phyloP scores from a whole-genome alignment of 2,888 invertebrate genomes.

The Ophraella communa region DNA sequence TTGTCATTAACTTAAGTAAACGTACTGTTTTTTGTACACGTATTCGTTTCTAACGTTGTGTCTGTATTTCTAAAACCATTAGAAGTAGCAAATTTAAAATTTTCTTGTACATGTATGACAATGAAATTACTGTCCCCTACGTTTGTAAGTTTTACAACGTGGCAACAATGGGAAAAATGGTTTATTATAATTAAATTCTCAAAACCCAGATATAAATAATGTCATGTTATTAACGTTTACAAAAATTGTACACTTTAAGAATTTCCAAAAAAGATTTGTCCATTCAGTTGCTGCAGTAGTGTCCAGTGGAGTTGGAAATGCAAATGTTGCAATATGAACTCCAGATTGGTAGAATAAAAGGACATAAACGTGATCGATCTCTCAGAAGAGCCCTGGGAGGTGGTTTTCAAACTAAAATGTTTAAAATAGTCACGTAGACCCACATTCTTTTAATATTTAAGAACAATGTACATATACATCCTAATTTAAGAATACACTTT shows the following conservation, averaged over 20 bases:
- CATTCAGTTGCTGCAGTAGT: slow-evolving; percentile 19
- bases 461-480: slow-evolving; percentile 4
- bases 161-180: slow-evolving; percentile 39
- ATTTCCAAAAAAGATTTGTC: slow-evolving; percentile 6
- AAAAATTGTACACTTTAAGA: slow-evolving; percentile 22
- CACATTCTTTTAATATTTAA: slow-evolving; percentile 10
- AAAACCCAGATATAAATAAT: slow-evolving; percentile 27
- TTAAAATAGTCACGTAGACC: slow-evolving; percentile 24
- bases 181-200: slow-evolving; percentile 29
- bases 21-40: neutral
- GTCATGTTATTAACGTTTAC: slow-evolving; percentile 25
- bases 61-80: neutral
- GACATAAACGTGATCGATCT: slow-evolving; percentile 55
- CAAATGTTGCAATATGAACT: slow-evolving; percentile 35
- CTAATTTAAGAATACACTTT: neutral
- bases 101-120: neutral
- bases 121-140: slow-evolving; percentile 16
- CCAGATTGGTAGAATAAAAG: slow-evolving; percentile 42
- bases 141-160: slow-evolving; percentile 24
- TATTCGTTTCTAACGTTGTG: neutral
- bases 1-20: neutral
- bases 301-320: slow-evolving; percentile 27
- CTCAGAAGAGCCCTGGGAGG: slow-evolving; percentile 44
- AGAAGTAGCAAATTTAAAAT: neutral
- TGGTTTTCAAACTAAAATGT: slow-evolving; percentile 31